A percentile compares a stretch with the other conserved stretches of the same genome.
phyloP scores from a whole-genome alignment of 2,113 vertebrate species.

The Neogale vison region DNA sequence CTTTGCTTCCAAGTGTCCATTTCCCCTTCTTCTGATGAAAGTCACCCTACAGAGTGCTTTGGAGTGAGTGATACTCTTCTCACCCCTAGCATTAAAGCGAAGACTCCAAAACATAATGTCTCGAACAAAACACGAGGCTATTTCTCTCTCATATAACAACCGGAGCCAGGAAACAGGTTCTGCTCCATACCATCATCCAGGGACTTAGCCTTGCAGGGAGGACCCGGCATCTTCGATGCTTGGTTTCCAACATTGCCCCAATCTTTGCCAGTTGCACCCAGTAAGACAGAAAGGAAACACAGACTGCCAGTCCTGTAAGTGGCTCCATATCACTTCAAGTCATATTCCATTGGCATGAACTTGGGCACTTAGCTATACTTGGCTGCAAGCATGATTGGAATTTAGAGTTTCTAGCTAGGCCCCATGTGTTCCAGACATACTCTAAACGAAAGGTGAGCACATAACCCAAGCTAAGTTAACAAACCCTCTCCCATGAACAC shows the following conservation, averaged over 20 bases:
- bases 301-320: neutral
- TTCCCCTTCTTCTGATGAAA: conserved; percentile 7
- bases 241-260: neutral
- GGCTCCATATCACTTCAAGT: neutral
- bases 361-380: neutral
- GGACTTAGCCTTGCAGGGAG: neutral
- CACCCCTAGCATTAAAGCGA: neutral
- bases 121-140: neutral
- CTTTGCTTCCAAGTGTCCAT: neutral
- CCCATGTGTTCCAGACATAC: neutral
- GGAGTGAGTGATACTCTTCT: neutral
- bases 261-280: neutral
- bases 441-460: neutral
- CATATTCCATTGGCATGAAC: neutral
- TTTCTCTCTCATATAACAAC: neutral
- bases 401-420: neutral
- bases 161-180: neutral
- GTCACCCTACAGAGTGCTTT: neutral
- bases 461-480: neutral
- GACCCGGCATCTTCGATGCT: neutral
- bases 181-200: neutral
- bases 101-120: neutral
- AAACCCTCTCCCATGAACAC: neutral
- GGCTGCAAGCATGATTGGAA: neutral
- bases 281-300: neutral